Evolutionary conservation across 2,797 vertebrate genomes (phyloP).

Genomic region (Molossus alvarezi): DNA sequence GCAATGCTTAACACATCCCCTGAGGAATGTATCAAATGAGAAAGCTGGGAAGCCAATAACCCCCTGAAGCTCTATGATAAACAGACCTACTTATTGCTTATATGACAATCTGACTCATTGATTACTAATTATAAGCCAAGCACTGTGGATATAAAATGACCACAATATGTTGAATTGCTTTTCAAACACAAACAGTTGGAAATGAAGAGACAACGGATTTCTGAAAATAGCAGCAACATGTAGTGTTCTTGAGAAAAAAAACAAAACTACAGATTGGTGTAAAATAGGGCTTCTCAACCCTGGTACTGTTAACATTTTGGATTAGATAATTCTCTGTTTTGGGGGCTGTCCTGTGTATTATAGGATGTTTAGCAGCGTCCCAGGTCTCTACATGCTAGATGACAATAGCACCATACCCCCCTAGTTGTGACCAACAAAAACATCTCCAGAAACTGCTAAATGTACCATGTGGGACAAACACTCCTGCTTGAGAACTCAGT

Average conservation of each 20-base stretch:
- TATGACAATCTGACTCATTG: neutral
- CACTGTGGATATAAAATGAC: neutral
- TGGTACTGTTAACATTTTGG: neutral
- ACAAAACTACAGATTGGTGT: neutral
- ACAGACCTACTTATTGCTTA: neutral
- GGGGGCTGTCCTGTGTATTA: neutral
- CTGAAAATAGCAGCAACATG: neutral
- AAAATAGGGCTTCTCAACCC: neutral
- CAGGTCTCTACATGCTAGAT: neutral
- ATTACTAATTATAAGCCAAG: neutral
- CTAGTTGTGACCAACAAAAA: neutral
- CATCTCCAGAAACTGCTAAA: neutral
- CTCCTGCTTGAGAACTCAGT: neutral
- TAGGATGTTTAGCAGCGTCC: neutral
- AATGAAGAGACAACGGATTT: neutral
- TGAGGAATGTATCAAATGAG: neutral
- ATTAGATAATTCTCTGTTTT: neutral
- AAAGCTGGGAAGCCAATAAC: neutral
- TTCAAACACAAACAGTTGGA: slow-evolving; percentile 6
- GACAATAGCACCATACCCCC: neutral
- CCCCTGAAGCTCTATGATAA: slow-evolving; percentile 7
- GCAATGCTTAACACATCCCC: neutral
- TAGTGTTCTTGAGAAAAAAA: slow-evolving; percentile 2
- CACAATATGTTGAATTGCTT: neutral
- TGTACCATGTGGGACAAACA: neutral